Conservation (phyloP, 2,113 vertebrate genomes). For the Donacobius atricapilla region DNA sequence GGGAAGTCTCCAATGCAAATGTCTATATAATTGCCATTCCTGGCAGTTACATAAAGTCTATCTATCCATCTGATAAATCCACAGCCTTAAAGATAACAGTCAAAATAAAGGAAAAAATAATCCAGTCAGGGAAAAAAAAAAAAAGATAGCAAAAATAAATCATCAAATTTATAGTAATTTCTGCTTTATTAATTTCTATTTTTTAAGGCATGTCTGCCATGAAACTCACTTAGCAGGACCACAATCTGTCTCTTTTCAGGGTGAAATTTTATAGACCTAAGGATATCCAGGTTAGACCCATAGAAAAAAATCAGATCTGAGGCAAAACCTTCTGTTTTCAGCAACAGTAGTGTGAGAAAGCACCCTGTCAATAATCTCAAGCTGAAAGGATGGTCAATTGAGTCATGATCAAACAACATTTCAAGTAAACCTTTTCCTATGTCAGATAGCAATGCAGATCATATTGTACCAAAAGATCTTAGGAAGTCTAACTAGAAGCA, state of each 20-base stretch:
- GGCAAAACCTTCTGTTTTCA: background rate
- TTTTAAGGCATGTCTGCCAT: background rate
- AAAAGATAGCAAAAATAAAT: background rate
- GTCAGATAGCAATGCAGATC: background rate
- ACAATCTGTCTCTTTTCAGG: background rate
- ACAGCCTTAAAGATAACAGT: background rate
- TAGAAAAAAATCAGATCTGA: background rate
- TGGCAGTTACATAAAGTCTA: background rate
- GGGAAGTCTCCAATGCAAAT: background rate
- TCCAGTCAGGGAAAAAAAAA: background rate
- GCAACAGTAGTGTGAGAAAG: background rate
- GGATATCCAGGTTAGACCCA: background rate
- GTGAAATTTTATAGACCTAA: background rate
- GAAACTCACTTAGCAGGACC: background rate
- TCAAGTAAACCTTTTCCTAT: background rate
- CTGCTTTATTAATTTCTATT: background rate
- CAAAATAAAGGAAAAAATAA: background rate
- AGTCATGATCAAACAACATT: background rate
- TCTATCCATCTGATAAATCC: background rate
- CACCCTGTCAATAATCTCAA: background rate
- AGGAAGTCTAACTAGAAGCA: background rate
- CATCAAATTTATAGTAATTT: background rate
- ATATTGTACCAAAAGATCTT: background rate
- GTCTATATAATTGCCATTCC: background rate
- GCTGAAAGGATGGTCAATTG: background rate